Percentiles rank a stretch among this genome's conserved stretches.
Evolutionary conservation across 1,140 invertebrate genomes (phyloP).

Genomic region (Mesaphorura yosii): DNA sequence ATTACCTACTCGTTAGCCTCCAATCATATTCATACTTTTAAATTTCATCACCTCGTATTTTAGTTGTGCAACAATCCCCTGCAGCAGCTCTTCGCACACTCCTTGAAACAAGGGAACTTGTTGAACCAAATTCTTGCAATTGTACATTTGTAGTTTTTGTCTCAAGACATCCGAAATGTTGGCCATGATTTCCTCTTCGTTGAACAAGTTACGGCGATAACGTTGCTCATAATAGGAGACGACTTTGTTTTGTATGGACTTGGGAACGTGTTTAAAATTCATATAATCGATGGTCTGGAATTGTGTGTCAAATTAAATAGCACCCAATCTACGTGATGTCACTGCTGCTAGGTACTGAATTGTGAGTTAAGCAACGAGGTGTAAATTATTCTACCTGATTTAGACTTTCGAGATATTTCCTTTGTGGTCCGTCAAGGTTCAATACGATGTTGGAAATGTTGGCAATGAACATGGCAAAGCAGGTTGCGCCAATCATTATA

Average conservation of each 20-base stretch:
- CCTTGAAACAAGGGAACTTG: slow-evolving; percentile 12
- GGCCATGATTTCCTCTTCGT: slow-evolving; percentile 7
- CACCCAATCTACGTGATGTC: neutral
- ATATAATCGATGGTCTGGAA: slow-evolving; percentile 6
- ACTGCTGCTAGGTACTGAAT: neutral
- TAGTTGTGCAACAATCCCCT: slow-evolving; percentile 12
- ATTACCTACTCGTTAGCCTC: neutral
- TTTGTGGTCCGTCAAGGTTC: slow-evolving; percentile 8
- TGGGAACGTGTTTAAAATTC: slow-evolving; percentile 18
- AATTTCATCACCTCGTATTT: slow-evolving; percentile 5
- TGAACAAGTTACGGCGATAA: slow-evolving; percentile 16
- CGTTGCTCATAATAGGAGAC: slow-evolving; percentile 14
- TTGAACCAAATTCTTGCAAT: slow-evolving; percentile 7
- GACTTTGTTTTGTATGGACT: slow-evolving; percentile 10
- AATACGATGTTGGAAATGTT: slow-evolving; percentile 13
- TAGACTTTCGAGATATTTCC: slow-evolving; percentile 12
- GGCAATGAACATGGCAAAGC: slow-evolving; percentile 16
- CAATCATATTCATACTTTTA: neutral
- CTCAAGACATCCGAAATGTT: slow-evolving; percentile 12
- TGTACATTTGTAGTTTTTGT: slow-evolving; percentile 18
- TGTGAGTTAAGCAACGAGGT: neutral
- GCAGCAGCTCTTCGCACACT: slow-evolving; percentile 5
- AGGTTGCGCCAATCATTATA: slow-evolving; percentile 12
- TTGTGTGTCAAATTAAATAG: neutral
- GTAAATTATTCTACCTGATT: slow-evolving; percentile 7